Conservation (phyloP, 1,140 invertebrate species). For the Drosophila hydei region DNA sequence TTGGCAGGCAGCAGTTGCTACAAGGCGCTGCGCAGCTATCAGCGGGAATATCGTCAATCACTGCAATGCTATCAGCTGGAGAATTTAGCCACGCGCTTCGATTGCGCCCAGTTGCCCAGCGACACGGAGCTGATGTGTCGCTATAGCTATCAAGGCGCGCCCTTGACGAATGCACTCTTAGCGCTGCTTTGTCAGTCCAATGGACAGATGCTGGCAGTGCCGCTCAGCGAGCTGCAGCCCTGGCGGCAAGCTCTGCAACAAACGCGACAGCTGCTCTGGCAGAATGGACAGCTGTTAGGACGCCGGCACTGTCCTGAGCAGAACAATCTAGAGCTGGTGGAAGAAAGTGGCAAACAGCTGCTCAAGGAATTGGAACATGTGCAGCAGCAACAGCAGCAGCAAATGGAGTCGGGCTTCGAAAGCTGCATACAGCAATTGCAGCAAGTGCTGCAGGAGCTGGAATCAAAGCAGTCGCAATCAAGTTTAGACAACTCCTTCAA, state of each 20-base stretch:
- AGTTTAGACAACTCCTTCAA: constrained; percentile 28
- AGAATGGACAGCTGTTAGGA: constrained; percentile 52
- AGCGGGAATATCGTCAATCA: constrained; percentile 43
- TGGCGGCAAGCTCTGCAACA: constrained; percentile 64
- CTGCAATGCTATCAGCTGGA: constrained; percentile 61
- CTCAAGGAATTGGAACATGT: constrained; percentile 62
- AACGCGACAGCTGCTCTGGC: constrained; percentile 68
- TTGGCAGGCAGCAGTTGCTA: constrained; percentile 54
- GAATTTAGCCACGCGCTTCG: constrained; percentile 59
- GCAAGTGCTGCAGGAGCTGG: constrained; percentile 25
- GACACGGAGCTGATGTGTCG: constrained; percentile 52
- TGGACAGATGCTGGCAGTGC: constrained; percentile 68
- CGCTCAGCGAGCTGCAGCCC: constrained; percentile 60
- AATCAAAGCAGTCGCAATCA: not conserved
- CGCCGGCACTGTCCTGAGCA: constrained; percentile 9
- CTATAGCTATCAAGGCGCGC: constrained; percentile 62
- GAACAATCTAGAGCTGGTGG: constrained; percentile 31
- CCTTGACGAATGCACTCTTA: constrained; percentile 50
- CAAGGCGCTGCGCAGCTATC: constrained; percentile 62
- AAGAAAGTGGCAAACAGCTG: constrained; percentile 46
- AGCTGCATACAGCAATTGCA: constrained; percentile 42
- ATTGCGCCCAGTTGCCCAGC: constrained; percentile 40
- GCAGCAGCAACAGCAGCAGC: constrained; percentile 23
- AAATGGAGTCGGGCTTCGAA: constrained; percentile 46
- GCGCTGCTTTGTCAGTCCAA: constrained; percentile 56